phyloP scores from a whole-genome alignment of 2,113 vertebrate species.

The Bufo bufo region DNA sequence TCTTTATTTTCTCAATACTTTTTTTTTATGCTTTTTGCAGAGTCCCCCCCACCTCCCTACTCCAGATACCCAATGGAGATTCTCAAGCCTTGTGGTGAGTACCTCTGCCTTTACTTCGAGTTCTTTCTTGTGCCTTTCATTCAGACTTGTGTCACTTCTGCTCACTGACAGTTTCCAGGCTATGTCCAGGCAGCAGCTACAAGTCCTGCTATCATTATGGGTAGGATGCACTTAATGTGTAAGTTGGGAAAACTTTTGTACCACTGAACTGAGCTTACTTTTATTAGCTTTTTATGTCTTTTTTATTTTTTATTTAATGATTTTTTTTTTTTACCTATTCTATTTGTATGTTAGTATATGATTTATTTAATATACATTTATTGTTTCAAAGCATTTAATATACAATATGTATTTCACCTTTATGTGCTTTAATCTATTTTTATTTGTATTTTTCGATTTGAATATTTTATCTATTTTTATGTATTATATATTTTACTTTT shows the following conservation, averaged over 20 bases:
- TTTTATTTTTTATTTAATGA: not conserved
- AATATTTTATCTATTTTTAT: too few relatives aligned
- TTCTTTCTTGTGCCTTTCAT: not conserved
- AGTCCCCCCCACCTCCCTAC: constrained; percentile 98
- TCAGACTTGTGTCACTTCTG: constrained; percentile 13
- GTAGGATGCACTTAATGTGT: constrained; percentile 28
- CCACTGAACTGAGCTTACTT: not conserved
- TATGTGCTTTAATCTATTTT: too few relatives aligned
- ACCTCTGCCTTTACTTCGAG: constrained; percentile 48
- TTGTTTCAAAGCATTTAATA: too few relatives aligned
- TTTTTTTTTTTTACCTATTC: too few relatives aligned
- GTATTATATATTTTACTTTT: too few relatives aligned
- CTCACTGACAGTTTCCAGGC: constrained; percentile 22
- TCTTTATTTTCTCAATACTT: constrained; percentile 75
- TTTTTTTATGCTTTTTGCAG: constrained; percentile 78
- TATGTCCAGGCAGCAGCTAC: constrained; percentile 10
- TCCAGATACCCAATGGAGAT: constrained; percentile 98
- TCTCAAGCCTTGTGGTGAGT: constrained; percentile 98
- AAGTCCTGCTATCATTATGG: not conserved
- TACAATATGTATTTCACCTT: too few relatives aligned
- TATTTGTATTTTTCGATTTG: too few relatives aligned
- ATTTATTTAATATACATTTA: too few relatives aligned
- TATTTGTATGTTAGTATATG: too few relatives aligned
- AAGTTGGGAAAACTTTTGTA: not conserved
- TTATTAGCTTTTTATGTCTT: not conserved